These are phyloP conservation scores for Lymantria dispar DNA, from an alignment of 2,888 invertebrate genomes.

Conservation along the genomic window DNA sequence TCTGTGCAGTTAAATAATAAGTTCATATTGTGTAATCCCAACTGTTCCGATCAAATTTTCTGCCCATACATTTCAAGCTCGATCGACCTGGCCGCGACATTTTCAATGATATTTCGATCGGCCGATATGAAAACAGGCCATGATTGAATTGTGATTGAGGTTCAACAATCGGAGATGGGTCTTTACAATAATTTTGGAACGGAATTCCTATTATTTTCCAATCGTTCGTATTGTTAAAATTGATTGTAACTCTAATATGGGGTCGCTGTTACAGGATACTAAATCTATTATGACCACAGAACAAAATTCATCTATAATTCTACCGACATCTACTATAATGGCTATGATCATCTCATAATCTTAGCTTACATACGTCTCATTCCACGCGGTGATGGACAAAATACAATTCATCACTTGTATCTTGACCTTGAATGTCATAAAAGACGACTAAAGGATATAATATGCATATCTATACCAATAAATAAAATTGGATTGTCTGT, in stretches of 20 bases:
- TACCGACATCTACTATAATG: too few species aligned
- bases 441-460: too few species aligned
- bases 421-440: too few species aligned
- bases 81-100: slow-evolving; percentile 51
- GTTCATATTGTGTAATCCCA: not conserved
- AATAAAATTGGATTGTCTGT: too few species aligned
- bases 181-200: slow-evolving; percentile 29
- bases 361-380: too few species aligned
- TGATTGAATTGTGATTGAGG: slow-evolving; percentile 63
- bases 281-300: too few species aligned
- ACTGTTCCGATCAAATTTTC: not conserved
- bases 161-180: slow-evolving; percentile 37
- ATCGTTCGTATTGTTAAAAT: slow-evolving; percentile 17
- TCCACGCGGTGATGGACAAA: too few species aligned
- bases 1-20: not conserved
- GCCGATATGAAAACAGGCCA: slow-evolving; percentile 58
- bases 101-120: slow-evolving; percentile 60
- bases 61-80: slow-evolving; percentile 13
- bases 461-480: too few species aligned
- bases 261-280: too few species aligned
- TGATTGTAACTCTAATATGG: not conserved
- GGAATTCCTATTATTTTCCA: slow-evolving; percentile 30
- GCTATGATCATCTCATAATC: too few species aligned
- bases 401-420: too few species aligned
- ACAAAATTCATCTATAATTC: too few species aligned